phyloP scores from a whole-genome alignment of 2,797 vertebrate species.

The Clamator glandarius region DNA sequence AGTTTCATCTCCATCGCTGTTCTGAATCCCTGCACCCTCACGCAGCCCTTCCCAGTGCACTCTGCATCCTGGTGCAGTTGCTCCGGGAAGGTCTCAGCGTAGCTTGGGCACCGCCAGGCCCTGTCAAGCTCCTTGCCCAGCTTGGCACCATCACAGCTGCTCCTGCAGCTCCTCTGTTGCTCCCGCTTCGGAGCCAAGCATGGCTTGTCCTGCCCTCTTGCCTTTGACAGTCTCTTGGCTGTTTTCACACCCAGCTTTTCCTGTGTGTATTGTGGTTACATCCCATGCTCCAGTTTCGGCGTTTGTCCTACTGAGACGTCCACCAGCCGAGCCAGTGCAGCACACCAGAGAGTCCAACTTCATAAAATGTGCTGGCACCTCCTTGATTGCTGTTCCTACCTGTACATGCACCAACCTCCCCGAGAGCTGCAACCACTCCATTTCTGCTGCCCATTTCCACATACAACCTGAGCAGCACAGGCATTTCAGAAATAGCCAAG shows the following conservation, averaged over 20 bases:
- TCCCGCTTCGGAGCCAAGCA: too few relatives aligned
- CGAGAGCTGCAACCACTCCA: not conserved
- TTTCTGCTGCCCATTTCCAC: not conserved
- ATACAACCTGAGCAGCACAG: not conserved
- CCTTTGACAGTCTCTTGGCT: not conserved
- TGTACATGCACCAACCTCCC: not conserved
- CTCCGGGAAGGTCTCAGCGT: too few relatives aligned
- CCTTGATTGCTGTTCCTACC: not conserved
- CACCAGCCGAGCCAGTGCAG: not conserved
- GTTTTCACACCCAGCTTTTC: not conserved
- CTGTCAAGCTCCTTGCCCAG: too few relatives aligned
- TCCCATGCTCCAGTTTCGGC: not conserved
- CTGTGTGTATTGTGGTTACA: not conserved
- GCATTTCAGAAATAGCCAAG: not conserved
- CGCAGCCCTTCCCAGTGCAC: too few relatives aligned
- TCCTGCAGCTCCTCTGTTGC: too few relatives aligned
- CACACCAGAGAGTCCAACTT: not conserved
- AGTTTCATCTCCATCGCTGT: not conserved
- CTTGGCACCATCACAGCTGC: too few relatives aligned
- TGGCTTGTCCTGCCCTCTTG: not conserved
- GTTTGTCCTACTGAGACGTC: rapidly evolving
- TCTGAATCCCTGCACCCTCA: not conserved
- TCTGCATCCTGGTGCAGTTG: too few relatives aligned
- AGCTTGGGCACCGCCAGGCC: too few relatives aligned
- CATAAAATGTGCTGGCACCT: not conserved